A percentile compares a stretch with the other conserved stretches of the same genome.
Conservation (phyloP, 30 jellyfish, hydroid and myxozoan species). For the Cassiopea xamachana region DNA sequence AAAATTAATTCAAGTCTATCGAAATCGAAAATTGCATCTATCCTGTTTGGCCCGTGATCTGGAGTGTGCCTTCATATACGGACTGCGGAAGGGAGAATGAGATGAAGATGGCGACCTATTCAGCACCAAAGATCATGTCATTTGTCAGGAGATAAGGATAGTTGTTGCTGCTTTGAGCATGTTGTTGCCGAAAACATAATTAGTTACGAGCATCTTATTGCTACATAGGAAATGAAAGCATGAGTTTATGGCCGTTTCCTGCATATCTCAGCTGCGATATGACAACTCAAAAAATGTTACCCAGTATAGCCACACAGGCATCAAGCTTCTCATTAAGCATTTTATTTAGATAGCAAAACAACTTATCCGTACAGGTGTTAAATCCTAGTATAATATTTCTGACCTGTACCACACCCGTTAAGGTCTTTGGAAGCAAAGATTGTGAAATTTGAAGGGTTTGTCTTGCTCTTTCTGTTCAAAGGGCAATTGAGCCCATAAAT, state of each 20-base stretch:
- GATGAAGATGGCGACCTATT: background rate
- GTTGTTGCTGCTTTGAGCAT: background rate
- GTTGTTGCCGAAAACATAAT: conserved; percentile 17
- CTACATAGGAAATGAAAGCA: conserved; percentile 10
- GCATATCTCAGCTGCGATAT: conserved; percentile 2
- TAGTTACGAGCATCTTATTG: background rate
- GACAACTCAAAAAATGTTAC: background rate
- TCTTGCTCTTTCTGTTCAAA: background rate
- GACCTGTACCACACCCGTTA: conserved; percentile 1
- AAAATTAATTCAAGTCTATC: no score
- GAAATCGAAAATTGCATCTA: no score
- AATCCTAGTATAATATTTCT: background rate
- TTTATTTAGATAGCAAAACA: background rate
- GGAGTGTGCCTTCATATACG: no score
- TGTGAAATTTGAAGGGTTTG: conserved; percentile 11
- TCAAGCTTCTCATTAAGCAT: conserved; percentile 10
- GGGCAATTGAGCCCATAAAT: conserved; percentile 13
- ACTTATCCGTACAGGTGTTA: conserved; percentile 9
- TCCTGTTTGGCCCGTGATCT: no score
- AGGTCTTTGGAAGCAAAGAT: conserved; percentile 1
- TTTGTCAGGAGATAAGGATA: background rate
- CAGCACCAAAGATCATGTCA: background rate
- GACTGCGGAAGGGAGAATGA: no score
- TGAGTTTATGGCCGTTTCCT: background rate
- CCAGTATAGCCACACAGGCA: conserved; percentile 5